Evolutionary conservation across 1,140 invertebrate species (phyloP), one percentile per base, ranked within the genome.

Genomic region (Neotoxoptera formosana): DNA sequence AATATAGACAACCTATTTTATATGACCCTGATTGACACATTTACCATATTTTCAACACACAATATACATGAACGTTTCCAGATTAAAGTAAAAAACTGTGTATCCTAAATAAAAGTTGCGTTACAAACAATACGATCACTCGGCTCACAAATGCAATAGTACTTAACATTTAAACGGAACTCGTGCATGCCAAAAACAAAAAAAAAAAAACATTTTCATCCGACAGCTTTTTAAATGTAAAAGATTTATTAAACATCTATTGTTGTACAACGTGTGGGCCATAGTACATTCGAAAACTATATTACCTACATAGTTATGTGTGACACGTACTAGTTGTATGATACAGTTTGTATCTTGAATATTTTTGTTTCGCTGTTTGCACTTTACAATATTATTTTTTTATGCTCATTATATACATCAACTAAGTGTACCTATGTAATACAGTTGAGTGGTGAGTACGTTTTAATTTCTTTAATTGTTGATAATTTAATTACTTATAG

Each of bases 11-110:
- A 76, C n/a, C 14, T 34, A n/a, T 76, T 76, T 76, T 17, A n/a
- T 76, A n/a, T 17, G 0, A 14, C 7, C 6, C 30, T 17, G 60
- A 41, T 41, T 1, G n/a, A n/a, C 14, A 76, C 3, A 76, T 76
- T 76, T 76, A n/a, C 60, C 4, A 76, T 76, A 25, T 45, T 90
- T 67, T n/a, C 89, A 25, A 56, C 9, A n/a, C 21, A 41, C 7
- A 11, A 60, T 60, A 14, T 34, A 60, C 20, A 53, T 20, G 56
- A 56, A 67, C 34, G 2, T 90, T 67, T 60, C 89, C 14, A 56
- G 36, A 36, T 21, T 67, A 67, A 67, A 90, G 89, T 90, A 90
- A 90, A 90, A 90, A 67, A 90, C 89, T 34, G 89, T 90, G 53
- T 90, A n/a, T 8, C 0, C 36, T 9, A 47, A 76, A 76, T n/a